Evolutionary conservation across 2,888 invertebrate species (phyloP), one percentile per base, ranked within the genome.

Genomic region (Philhelius pedissequus): DNA sequence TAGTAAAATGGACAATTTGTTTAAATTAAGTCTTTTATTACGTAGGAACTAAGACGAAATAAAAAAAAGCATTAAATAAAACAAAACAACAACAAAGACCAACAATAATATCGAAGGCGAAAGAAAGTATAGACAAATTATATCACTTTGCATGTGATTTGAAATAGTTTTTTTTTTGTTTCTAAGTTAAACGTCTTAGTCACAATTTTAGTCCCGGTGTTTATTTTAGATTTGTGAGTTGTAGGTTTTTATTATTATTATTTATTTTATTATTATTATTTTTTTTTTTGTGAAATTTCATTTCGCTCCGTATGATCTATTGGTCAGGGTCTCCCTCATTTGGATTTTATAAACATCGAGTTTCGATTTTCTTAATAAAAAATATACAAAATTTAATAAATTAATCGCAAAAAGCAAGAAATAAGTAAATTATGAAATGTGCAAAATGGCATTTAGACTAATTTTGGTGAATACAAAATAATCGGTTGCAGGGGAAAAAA

Each of bases 121-220:
- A 54, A 40, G 48, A 64, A 64, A 75, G 32, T 13, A 58, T 32
- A 27, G 35, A 52, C 27, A 52, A 45, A 56, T 52, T 15, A 70
- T 50, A 68, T 73, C n/a, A 38, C 43, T 56, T 50, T 73, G 66
- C 73, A 79, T 74, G 74, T 68, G 79, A 79, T 79, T 52, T 74
- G 60, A 73, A 73, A 48, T 6, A 13, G n/a, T 27, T 25, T 50
- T 50, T 50, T 48, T 48, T 45, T 66, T 64, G 40, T 64, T 79
- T 74, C 54, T 38, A 74, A 79, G 74, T 74, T 68, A 79, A 79
- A 74, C 79, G 60, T 38, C 74, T 79, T 74, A 74, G 79, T 79
- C 79, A 74, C 79, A 74, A 62, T 68, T 68, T 68, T 54, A 69
- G 79, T 74, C 68, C 32, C 52, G 45, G 73, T 43, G 79, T 74